Evolutionary conservation across 2,113 vertebrate species (phyloP).

Genomic region (Lophius piscatorius): DNA sequence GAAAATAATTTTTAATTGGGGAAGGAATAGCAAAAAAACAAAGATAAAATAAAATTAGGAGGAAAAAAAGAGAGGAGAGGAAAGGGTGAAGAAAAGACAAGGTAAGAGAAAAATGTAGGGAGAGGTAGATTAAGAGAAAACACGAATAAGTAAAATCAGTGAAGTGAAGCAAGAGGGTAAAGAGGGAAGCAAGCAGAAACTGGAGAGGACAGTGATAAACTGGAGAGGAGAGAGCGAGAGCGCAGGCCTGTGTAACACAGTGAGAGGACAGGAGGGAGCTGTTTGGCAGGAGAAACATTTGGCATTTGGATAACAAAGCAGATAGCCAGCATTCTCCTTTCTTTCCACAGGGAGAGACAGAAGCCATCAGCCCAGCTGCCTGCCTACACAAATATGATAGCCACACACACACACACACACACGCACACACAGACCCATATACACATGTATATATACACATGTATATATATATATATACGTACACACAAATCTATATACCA

Average conservation of each 20-base stretch:
- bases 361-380: conserved; percentile 57
- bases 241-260: conserved; percentile 42
- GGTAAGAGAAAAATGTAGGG: conserved; percentile 16
- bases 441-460: neutral
- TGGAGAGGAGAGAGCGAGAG: conserved; percentile 10
- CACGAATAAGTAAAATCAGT: neutral
- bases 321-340: conserved; percentile 59
- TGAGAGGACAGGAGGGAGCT: conserved; percentile 58
- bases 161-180: neutral
- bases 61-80: conserved; percentile 1
- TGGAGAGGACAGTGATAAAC: conserved; percentile 36
- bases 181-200: conserved; percentile 25
- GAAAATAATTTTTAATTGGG: too few relatives aligned
- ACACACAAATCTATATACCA: too few relatives aligned
- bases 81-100: conserved; percentile 12
- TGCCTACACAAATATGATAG: conserved; percentile 52
- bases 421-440: too few relatives aligned
- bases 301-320: conserved; percentile 70
- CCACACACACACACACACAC: conserved; percentile 10
- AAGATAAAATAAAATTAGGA: neutral
- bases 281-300: conserved; percentile 57
- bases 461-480: too few relatives aligned
- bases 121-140: conserved; percentile 7
- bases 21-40: too few relatives aligned
- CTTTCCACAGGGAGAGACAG: conserved; percentile 54